These are phyloP conservation scores for Caenorhabditis sinica DNA, from an alignment of 2,888 invertebrate species.

Conservation along the genomic window DNA sequence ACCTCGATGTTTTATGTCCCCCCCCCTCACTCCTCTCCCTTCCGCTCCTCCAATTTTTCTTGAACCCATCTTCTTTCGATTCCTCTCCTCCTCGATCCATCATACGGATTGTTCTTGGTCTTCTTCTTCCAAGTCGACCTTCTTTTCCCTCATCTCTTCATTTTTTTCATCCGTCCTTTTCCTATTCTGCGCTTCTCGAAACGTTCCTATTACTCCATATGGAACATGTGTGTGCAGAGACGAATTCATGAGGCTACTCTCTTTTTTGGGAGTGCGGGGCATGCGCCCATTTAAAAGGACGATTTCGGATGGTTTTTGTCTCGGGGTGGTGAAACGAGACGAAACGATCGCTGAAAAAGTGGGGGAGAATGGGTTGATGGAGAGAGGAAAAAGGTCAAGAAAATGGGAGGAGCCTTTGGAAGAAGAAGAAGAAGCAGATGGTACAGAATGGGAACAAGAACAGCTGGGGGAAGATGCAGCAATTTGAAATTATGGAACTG, in stretches of 20 bases:
- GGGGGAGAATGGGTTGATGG: constrained; percentile 20
- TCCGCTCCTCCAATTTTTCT: constrained; percentile 13
- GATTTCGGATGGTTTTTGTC: neutral
- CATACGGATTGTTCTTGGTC: constrained; percentile 36
- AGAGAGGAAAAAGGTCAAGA: constrained; percentile 11
- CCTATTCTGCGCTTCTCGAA: constrained; percentile 23
- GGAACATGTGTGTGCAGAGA: constrained; percentile 40
- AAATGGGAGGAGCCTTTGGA: neutral
- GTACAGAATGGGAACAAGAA: constrained; percentile 30
- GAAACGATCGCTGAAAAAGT: constrained; percentile 29
- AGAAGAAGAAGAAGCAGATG: constrained; percentile 9
- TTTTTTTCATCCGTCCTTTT: constrained; percentile 27
- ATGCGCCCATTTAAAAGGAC: constrained; percentile 41
- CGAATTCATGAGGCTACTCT: constrained; percentile 42
- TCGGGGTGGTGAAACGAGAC: neutral
- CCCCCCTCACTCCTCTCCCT: neutral
- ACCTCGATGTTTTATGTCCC: constrained; percentile 17
- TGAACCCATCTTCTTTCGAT: constrained; percentile 22
- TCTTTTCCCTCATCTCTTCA: constrained; percentile 27
- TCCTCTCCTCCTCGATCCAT: neutral
- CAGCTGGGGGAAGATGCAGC: constrained; percentile 12
- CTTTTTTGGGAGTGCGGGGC: constrained; percentile 13
- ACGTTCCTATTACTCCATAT: constrained; percentile 14
- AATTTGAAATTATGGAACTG: neutral
- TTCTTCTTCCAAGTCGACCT: constrained; percentile 16